Percentiles rank a stretch among this genome's conserved stretches.
These are phyloP conservation scores for Edolisoma coerulescens DNA, from an alignment of 2,113 vertebrate genomes.

Conservation along the genomic window DNA sequence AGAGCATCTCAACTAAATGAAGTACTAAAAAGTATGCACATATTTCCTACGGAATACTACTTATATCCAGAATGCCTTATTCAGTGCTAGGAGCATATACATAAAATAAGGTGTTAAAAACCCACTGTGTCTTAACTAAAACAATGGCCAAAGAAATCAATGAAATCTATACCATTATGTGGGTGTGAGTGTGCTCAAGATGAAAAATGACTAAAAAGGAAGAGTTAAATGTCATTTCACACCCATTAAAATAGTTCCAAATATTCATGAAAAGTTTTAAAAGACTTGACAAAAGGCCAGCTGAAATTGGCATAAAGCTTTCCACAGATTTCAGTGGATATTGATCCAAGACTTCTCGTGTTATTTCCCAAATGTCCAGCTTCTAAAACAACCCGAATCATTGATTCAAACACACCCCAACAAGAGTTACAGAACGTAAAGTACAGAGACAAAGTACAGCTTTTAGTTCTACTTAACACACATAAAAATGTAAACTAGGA, in stretches of 20 bases:
- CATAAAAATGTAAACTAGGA: not conserved
- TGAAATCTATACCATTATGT: not conserved
- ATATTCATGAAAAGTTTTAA: slow-evolving; percentile 19
- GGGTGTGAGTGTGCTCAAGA: not conserved
- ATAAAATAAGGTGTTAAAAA: not conserved
- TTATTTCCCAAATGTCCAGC: slow-evolving; percentile 21
- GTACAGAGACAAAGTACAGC: not conserved
- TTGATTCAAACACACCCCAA: not conserved
- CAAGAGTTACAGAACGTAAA: not conserved
- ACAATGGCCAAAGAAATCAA: not conserved
- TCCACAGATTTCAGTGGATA: slow-evolving; percentile 9
- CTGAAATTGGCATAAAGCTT: slow-evolving; percentile 22
- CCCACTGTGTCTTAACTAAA: not conserved
- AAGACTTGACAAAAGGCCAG: slow-evolving; percentile 16
- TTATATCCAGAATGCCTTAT: not conserved
- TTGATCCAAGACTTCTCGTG: slow-evolving; percentile 30
- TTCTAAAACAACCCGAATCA: not conserved
- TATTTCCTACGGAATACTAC: not conserved
- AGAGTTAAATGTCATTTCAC: slow-evolving; percentile 32
- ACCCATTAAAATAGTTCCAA: slow-evolving; percentile 24
- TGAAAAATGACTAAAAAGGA: not conserved
- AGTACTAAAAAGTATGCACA: not conserved
- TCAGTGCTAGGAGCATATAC: not conserved
- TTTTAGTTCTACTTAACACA: not conserved
- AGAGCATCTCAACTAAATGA: not conserved